Conservation (phyloP, 1,140 invertebrate species). For the Platyscapa corneri region DNA sequence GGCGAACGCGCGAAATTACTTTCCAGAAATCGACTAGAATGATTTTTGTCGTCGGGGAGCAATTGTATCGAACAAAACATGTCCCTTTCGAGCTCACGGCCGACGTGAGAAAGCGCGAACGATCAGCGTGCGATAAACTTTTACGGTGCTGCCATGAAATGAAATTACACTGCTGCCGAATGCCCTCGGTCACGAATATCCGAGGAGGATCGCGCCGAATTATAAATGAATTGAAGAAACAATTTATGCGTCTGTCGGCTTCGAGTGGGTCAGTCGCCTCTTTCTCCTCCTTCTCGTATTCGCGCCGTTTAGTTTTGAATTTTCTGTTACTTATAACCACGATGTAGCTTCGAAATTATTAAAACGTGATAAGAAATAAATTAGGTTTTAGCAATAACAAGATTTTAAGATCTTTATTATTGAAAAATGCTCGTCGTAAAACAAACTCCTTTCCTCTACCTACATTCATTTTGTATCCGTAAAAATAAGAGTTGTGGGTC, state of each 20-base stretch:
- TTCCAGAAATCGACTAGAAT: slow-evolving; percentile 53
- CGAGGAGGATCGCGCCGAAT: slow-evolving; percentile 29
- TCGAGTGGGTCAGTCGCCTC: slow-evolving; percentile 19
- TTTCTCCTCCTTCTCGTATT: neutral
- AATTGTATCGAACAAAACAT: neutral
- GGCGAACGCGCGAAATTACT: slow-evolving; percentile 44
- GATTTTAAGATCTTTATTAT: slow-evolving; percentile 19
- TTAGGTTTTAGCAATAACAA: neutral
- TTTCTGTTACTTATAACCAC: neutral
- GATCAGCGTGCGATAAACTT: slow-evolving; percentile 42
- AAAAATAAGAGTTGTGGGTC: neutral
- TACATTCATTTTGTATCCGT: neutral
- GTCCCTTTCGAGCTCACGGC: neutral
- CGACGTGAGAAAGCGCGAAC: slow-evolving; percentile 33
- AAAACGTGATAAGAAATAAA: slow-evolving; percentile 11
- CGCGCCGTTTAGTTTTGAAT: neutral
- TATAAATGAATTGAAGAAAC: slow-evolving; percentile 39
- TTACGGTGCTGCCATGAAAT: slow-evolving; percentile 39
- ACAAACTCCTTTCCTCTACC: neutral
- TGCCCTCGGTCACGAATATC: slow-evolving; percentile 13
- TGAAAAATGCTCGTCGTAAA: neutral
- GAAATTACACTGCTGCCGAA: slow-evolving; percentile 22
- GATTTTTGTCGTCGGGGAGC: slow-evolving; percentile 34
- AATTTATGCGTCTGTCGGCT: slow-evolving; percentile 31
- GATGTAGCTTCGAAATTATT: neutral